phyloP scores from a whole-genome alignment of 2,797 vertebrate species.

The Fistularia commersonii region DNA sequence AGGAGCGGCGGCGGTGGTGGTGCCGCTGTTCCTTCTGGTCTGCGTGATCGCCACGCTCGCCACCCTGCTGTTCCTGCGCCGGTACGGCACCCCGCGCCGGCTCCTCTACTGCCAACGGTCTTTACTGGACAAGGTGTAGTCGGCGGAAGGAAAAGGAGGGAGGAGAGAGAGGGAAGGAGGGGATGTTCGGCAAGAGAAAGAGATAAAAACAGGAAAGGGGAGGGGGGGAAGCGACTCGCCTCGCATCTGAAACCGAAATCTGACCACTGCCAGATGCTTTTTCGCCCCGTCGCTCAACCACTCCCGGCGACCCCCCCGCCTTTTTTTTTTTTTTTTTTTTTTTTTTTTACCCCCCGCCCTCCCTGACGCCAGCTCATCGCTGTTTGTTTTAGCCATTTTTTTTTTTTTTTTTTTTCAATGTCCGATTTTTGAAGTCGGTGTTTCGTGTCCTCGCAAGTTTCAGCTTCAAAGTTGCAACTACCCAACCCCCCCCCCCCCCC shows the following conservation, averaged over 20 bases:
- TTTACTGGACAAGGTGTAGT: constrained; percentile 82
- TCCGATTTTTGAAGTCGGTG: constrained; percentile 57
- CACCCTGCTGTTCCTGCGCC: constrained; percentile 82
- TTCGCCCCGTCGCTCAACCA: constrained; percentile 50
- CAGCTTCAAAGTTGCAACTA: constrained; percentile 45
- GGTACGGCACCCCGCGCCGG: constrained; percentile 86
- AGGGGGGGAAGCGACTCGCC: constrained; percentile 22
- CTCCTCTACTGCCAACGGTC: constrained; percentile 87
- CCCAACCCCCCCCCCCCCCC: no score
- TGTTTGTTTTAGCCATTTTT: constrained; percentile 79
- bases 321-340: constrained; percentile 31
- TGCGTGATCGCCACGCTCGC: constrained; percentile 82
- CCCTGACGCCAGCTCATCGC: constrained; percentile 78
- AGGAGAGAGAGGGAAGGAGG: constrained; percentile 18
- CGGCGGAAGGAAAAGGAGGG: constrained; percentile 8
- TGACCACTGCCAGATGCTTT: constrained; percentile 60
- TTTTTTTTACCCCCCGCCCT: constrained; percentile 42
- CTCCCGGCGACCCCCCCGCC: constrained; percentile 40
- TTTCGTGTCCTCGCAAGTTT: constrained; percentile 64
- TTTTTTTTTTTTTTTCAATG: constrained; percentile 34
- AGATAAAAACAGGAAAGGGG: constrained; percentile 35
- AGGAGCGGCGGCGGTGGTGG: constrained; percentile 74
- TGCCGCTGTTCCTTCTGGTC: constrained; percentile 82
- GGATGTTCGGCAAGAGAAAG: constrained; percentile 20
- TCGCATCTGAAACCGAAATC: constrained; percentile 29